Base-by-base conservation (phyloP, 2,888 invertebrate genomes). In the Osmoderma eremita region DNA sequence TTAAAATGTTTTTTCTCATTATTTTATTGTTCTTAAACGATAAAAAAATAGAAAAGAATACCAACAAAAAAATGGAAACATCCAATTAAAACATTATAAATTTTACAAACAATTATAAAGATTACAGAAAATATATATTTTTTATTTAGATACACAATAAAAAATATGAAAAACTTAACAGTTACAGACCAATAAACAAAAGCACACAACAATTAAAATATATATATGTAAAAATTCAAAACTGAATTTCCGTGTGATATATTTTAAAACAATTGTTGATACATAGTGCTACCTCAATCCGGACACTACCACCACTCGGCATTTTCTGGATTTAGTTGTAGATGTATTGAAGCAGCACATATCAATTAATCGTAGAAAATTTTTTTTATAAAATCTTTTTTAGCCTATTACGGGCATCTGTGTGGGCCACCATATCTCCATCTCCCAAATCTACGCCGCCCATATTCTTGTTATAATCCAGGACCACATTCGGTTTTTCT, bases 261-360 rank as follows among this genome's bases (percentile, higher is more conserved):
- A 67, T n/a, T 70, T 70, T 67, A 67, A 69, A 69, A 69, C 69
- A 61, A 71, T 68, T 39, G 49, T 68, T 51, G n/a, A n/a, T n/a
- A n/a, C n/a, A n/a, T n/a, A n/a, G n/a, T n/a, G n/a, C n/a, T n/a
- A n/a, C n/a, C n/a, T n/a, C n/a, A n/a, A n/a, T n/a, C n/a, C n/a
- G n/a, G n/a, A n/a, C n/a, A n/a, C n/a, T n/a, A n/a, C n/a, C n/a
- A n/a, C n/a, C n/a, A 72, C 69, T 71, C 70, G 69, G 63, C 70
- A 71, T 71, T 71, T 71, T 51, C 67, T 62, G 67, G 68, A 63
- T 72, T 72, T 72, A 67, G 68, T 62, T 69, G 71, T 69, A 70
- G 69, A 69, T 68, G 30, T 65, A 68, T 70, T 70, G 38, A 69
- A 36, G 63, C 68, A 70, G 68, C 68, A 65, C 70, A 67, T 67